Base-by-base conservation (phyloP, 2,113 vertebrate species). In the Oreochromis spilurus region DNA sequence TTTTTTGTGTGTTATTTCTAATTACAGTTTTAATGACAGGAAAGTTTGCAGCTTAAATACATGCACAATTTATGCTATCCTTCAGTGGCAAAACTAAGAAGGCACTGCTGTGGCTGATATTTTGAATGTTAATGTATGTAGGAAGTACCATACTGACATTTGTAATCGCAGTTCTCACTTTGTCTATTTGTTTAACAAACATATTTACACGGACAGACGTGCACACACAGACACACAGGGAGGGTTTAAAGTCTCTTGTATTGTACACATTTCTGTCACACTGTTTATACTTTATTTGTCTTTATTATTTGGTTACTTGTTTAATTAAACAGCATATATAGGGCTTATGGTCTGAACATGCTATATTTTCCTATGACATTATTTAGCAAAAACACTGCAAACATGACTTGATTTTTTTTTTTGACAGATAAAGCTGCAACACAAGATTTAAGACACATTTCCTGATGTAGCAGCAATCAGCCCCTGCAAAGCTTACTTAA, bases 191-290 rank as follows among this genome's bases (percentile, higher is more conserved):
- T 65, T 65, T 65, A 65, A 36, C 60, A 65, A 65, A n/a, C 31
- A 36, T 36, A 2, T 36, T 62, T 7, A 36, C 9, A 62, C 2
- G 34, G 58, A 36, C 31, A n/a, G 58, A 62, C 31, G 5, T 36
- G 31, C n/a, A 34, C 58, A 62, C 58, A 6, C 16, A 60, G 2
- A 60, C 29, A 11, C 29, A 62, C 17, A 19, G 54, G 21, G 54
- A 57, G 31, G 36, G 38, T 40, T 40, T 40, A 40, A 40, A 40
- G 31, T 65, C n/a, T 43, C 40, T 70, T 70, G 60, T 65, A 38
- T 38, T 38, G 65, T 70, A 36, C 21, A 70, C 65, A 6, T 70
- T 70, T 43, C 65, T 70, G 36, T 70, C 62, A 43, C n/a, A 40
- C 36, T 67, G 36, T 21, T 67, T 40, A 21, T 43, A 14, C 62